Evolutionary conservation across 37 sponge, comb jelly and placozoan species (phyloP).

Genomic region (Corticium candelabrum): DNA sequence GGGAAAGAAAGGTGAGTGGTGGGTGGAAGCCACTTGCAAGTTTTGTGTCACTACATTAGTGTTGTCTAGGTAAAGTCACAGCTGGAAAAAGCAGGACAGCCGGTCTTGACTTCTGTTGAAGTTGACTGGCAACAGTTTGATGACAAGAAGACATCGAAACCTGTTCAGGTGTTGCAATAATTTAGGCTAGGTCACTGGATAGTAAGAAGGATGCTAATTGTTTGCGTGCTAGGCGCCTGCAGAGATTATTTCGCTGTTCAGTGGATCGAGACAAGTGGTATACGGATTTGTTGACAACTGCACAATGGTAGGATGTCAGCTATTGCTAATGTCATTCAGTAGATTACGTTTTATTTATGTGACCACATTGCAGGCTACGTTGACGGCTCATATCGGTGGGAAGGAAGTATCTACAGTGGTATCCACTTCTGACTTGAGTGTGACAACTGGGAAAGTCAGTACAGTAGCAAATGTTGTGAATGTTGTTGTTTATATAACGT

Average conservation of each 20-base stretch:
- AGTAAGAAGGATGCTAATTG: too few species aligned
- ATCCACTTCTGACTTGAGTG: slow-evolving; percentile 71
- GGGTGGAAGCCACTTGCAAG: background rate
- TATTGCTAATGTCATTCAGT: background rate
- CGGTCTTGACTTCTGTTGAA: slow-evolving; percentile 69
- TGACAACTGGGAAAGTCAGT: slow-evolving; percentile 58
- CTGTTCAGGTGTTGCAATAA: slow-evolving; percentile 14
- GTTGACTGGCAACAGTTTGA: slow-evolving; percentile 73
- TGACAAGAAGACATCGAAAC: background rate
- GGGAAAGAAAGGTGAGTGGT: slow-evolving; percentile 61
- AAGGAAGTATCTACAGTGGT: slow-evolving; percentile 82
- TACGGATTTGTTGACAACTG: slow-evolving; percentile 93
- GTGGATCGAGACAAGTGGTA: slow-evolving; percentile 84
- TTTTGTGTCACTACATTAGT: background rate
- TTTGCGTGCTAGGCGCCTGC: slow-evolving; percentile 54
- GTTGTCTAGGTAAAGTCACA: slow-evolving; percentile 42
- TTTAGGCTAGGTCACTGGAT: too few species aligned
- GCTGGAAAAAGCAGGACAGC: slow-evolving; percentile 79
- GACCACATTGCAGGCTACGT: slow-evolving; percentile 36
- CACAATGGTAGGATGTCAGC: slow-evolving; percentile 26
- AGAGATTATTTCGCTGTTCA: slow-evolving; percentile 77
- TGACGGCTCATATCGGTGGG: slow-evolving; percentile 82
- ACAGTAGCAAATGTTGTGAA: background rate
- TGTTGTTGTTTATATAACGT: slow-evolving; percentile 22
- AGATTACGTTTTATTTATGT: background rate